A percentile compares a stretch with the other conserved stretches of the same genome.
Evolutionary conservation across 2,888 invertebrate genomes (phyloP).

Genomic region (Drosophila maculinotata): DNA sequence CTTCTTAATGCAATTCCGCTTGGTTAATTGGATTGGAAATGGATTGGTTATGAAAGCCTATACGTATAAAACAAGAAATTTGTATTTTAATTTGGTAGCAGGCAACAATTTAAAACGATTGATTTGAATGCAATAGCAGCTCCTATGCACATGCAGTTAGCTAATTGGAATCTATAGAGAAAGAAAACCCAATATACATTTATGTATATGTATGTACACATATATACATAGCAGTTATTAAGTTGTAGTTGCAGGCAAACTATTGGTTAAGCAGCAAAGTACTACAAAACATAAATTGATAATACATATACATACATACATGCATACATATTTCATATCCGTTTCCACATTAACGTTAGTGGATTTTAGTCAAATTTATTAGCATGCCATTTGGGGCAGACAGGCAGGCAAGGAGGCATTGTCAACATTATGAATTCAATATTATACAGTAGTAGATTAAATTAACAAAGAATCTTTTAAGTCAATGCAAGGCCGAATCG

Average conservation of each 20-base stretch:
- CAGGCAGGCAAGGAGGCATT: conserved; percentile 35
- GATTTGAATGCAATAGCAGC: conserved; percentile 42
- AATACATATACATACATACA: conserved; percentile 36
- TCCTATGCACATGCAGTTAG: conserved; percentile 70
- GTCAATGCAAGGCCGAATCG: conserved; percentile 38
- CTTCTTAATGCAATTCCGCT: conserved; percentile 47
- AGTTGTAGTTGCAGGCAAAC: conserved; percentile 63
- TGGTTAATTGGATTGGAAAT: conserved; percentile 44
- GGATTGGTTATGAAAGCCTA: conserved; percentile 44
- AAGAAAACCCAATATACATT: conserved; percentile 31
- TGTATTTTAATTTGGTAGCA: conserved; percentile 48
- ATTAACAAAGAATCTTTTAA: conserved; percentile 59
- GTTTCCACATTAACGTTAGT: conserved; percentile 74
- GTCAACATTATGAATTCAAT: conserved; percentile 51
- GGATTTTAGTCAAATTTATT: conserved; percentile 81
- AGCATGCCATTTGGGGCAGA: conserved; percentile 23
- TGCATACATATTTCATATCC: conserved; percentile 71
- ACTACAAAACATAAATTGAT: conserved; percentile 58
- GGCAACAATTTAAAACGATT: conserved; percentile 46
- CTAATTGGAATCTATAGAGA: conserved; percentile 68
- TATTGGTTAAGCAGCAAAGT: conserved; percentile 48
- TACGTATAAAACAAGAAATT: conserved; percentile 31
- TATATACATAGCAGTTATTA: conserved; percentile 46
- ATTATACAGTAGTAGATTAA: conserved; percentile 61
- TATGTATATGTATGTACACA: conserved; percentile 28